These are phyloP conservation scores for Dendrocincla tyrannina DNA, from an alignment of 2,797 vertebrate genomes.

Conservation along the genomic window DNA sequence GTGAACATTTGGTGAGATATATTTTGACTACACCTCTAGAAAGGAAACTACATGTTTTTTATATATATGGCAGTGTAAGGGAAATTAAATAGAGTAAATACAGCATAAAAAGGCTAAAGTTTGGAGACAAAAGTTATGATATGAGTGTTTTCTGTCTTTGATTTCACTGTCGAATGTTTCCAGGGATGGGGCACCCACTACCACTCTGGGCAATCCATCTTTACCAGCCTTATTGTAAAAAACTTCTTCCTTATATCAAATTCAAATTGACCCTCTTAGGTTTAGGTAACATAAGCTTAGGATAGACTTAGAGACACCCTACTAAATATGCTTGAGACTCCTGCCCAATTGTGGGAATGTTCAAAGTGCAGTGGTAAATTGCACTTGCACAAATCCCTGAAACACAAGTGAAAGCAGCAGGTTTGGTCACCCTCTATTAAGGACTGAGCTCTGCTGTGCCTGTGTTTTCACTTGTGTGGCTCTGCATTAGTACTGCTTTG, in stretches of 20 bases:
- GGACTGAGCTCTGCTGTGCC: background rate
- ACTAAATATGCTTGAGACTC: background rate
- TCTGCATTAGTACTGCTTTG: background rate
- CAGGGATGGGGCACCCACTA: background rate
- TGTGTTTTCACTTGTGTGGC: background rate
- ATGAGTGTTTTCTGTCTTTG: background rate
- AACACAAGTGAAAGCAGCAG: background rate
- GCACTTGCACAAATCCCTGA: background rate
- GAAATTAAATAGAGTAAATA: background rate
- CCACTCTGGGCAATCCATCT: background rate
- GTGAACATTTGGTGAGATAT: background rate
- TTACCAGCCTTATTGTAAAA: background rate
- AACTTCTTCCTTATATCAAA: background rate
- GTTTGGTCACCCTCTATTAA: background rate
- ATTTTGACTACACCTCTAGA: background rate
- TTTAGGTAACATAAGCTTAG: background rate
- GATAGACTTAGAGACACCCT: background rate
- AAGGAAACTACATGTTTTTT: background rate
- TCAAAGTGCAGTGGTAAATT: background rate
- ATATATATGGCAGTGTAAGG: background rate
- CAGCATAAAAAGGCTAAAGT: background rate
- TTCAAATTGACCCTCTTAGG: background rate
- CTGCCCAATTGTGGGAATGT: background rate
- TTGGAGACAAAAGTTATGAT: background rate
- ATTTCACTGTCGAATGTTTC: background rate